Conservation (phyloP, 2,888 invertebrate genomes). For the Melanophora roralis region DNA sequence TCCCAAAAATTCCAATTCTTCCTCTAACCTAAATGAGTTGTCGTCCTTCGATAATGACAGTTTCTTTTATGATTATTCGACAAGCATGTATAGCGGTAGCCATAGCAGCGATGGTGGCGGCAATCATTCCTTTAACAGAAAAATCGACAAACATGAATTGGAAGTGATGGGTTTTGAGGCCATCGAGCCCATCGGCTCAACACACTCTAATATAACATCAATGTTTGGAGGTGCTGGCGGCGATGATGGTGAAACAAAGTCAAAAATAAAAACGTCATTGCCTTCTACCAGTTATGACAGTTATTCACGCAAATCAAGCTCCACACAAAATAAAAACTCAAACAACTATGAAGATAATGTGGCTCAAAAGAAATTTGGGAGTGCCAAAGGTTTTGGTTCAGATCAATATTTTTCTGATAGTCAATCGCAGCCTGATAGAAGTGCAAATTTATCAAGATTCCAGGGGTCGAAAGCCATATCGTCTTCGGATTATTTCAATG, state of each 20-base stretch:
- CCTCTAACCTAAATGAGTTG: constrained; percentile 67
- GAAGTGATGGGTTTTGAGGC: constrained; percentile 75
- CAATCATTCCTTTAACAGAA: constrained; percentile 59
- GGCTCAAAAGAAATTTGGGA: constrained; percentile 97
- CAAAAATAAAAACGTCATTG: constrained; percentile 64
- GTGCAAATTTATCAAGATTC: constrained; percentile 84
- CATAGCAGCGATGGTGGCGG: constrained; percentile 59
- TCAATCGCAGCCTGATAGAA: constrained; percentile 73
- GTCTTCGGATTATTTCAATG: constrained; percentile 95
- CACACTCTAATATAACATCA: constrained; percentile 74
- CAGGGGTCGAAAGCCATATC: constrained; percentile 97
- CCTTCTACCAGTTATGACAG: constrained; percentile 51
- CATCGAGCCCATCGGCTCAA: constrained; percentile 75
- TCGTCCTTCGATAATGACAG: constrained; percentile 69
- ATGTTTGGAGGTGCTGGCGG: constrained; percentile 72
- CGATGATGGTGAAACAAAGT: constrained; percentile 53
- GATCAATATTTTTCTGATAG: constrained; percentile 95
- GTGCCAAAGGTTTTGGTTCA: constrained; percentile 98
- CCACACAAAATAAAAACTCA: constrained; percentile 52
- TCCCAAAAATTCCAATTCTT: constrained; percentile 71
- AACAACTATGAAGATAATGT: constrained; percentile 79
- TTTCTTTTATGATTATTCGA: constrained; percentile 71
- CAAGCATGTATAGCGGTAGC: constrained; percentile 66
- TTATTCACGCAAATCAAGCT: constrained; percentile 53
- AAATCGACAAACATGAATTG: constrained; percentile 73